These are phyloP conservation scores for Bombyx mori DNA, from an alignment of 1,140 invertebrate species.

Conservation along the genomic window ASM3026992v2 NC_085126.1:8597001-8597500, in stretches of 20 bases:
- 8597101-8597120: conserved; percentile 24
- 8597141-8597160: conserved; percentile 16
- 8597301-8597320: conserved; percentile 19
- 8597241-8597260: conserved; percentile 14
- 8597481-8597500: conserved; percentile 20
- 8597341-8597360: conserved; percentile 21
- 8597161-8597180: conserved; percentile 14
- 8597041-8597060: background rate
- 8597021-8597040: conserved; percentile 5
- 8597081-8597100: conserved; percentile 14
- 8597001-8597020: background rate
- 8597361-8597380: conserved; percentile 21
- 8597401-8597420: conserved; percentile 24
- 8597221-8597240: conserved; percentile 17
- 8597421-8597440: conserved; percentile 24
- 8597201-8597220: conserved; percentile 23
- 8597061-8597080: conserved; percentile 8
- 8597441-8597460: conserved; percentile 20
- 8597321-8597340: conserved; percentile 15
- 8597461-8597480: conserved; percentile 11
- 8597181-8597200: conserved; percentile 16
- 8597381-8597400: conserved; percentile 12
- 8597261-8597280: conserved; percentile 22
- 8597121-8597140: conserved; percentile 16
- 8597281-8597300: conserved; percentile 14